Conservation (phyloP, 2,113 vertebrate species). For the Epinephelus lanceolatus region DNA sequence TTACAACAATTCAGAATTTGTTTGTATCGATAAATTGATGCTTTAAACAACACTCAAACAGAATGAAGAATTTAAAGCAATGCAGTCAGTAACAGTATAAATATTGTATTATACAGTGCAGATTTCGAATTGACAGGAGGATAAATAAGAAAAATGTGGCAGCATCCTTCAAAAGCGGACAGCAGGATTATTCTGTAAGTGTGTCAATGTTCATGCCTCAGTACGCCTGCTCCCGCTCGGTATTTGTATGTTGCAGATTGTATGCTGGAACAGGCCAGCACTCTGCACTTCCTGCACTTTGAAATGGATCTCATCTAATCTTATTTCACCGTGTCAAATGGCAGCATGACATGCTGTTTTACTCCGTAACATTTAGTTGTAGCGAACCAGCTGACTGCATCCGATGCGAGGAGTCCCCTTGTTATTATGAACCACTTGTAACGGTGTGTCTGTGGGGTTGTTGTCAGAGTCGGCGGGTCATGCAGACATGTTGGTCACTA, state of each 20-base stretch:
- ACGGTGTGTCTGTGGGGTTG: constrained; percentile 76
- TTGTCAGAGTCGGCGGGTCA: constrained; percentile 76
- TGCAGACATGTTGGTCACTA: constrained; percentile 80
- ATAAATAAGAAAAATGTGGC: constrained; percentile 28
- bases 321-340: constrained; percentile 85
- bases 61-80: not conserved
- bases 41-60: too few species aligned
- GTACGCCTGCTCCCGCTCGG: constrained; percentile 44
- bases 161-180: constrained; percentile 25
- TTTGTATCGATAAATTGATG: too few species aligned
- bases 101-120: not conserved
- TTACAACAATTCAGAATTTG: too few species aligned
- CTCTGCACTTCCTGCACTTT: constrained; percentile 71
- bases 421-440: constrained; percentile 84
- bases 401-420: constrained; percentile 76
- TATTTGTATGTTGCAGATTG: constrained; percentile 64
- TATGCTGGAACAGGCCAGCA: constrained; percentile 60
- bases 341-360: constrained; percentile 86
- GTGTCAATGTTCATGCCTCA: constrained; percentile 68
- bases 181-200: constrained; percentile 57
- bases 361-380: constrained; percentile 84
- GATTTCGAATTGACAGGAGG: constrained; percentile 23
- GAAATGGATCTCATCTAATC: constrained; percentile 85
- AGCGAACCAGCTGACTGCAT: constrained; percentile 81
- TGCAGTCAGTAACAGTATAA: not conserved